A percentile compares a stretch with the other conserved stretches of the same genome.
Conservation (phyloP, 2,113 vertebrate species). For the Motacilla alba region DNA sequence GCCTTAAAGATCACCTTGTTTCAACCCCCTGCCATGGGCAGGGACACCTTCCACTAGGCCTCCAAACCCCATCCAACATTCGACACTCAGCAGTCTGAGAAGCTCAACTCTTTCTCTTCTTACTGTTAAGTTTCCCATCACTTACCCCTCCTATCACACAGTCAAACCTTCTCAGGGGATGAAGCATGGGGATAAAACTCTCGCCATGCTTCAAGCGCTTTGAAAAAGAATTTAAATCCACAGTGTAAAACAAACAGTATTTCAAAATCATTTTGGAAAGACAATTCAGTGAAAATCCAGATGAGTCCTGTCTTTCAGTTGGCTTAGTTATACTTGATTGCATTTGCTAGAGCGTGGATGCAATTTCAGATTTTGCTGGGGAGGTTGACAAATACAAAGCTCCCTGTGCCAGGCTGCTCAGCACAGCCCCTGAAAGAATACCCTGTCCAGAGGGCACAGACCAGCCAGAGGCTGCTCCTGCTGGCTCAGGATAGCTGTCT, state of each 20-base stretch:
- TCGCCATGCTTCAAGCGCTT: rapidly evolving
- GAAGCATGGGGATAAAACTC: background rate
- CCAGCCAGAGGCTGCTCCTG: background rate
- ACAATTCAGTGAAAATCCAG: background rate
- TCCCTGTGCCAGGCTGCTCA: background rate
- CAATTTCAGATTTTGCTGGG: background rate
- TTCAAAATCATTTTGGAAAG: background rate
- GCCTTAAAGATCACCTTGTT: background rate
- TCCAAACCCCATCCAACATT: background rate
- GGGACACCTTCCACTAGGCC: background rate
- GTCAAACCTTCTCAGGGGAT: background rate
- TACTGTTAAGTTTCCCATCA: background rate
- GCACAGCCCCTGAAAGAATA: background rate
- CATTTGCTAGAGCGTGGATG: background rate
- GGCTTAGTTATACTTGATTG: background rate
- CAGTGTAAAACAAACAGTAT: background rate
- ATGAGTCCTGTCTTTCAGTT: background rate
- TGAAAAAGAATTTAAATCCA: background rate
- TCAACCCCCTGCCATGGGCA: background rate
- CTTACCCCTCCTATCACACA: background rate
- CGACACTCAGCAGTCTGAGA: background rate
- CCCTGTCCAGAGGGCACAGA: background rate
- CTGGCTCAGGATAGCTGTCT: rapidly evolving
- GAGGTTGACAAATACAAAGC: background rate
- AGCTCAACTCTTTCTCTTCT: background rate